Evolutionary conservation across 2,888 invertebrate species (phyloP), one percentile per base, ranked within the genome.

Genomic region (Drosophila ochracea): DNA sequence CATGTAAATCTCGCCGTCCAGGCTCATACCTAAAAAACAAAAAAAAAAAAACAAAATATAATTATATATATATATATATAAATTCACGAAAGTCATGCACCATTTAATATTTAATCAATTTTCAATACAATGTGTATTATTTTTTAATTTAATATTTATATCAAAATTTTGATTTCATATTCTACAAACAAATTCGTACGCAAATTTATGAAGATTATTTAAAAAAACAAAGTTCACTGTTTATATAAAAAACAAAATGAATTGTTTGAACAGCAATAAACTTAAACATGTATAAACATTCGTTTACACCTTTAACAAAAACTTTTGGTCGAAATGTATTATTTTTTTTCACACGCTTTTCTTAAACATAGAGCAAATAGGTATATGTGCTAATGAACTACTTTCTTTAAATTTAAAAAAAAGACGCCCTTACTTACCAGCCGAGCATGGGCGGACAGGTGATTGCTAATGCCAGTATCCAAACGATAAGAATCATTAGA

Each of bases 361-460:
- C 19, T 54, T n/a, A 6, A 57, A 30, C 9, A 39, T 57, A 30
- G 28, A 30, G 39, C 39, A 37, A 25, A 16, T 47, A 16, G 4
- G 16, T 16, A 31, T 11, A 30, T 30, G 53, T 58, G 55, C 28
- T 62, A 71, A 68, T 71, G 52, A 30, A 30, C 47, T 47, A 58
- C n/a, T 69, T 52, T 53, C 52, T n/a, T 19, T 7, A 16, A 41
- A 30, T 57, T 41, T 16, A 41, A 5, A n/a, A n/a, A 30, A 5
- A n/a, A n/a, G 21, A 62, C 60, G 30, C 55, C 25, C 28, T 11
- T 80, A 94, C 95, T 95, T 93, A 97, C 98, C 98, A 98, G 88
- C 98, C 98, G 82, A 98, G 95, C 94, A 99, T 96, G 4, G 98
- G 98, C 1, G 99, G 99, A 84, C 98, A 97, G 21, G 98, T 98